Evolutionary conservation across 2,888 invertebrate species (phyloP).

Genomic region (Acanthacorydalis orientalis): DNA sequence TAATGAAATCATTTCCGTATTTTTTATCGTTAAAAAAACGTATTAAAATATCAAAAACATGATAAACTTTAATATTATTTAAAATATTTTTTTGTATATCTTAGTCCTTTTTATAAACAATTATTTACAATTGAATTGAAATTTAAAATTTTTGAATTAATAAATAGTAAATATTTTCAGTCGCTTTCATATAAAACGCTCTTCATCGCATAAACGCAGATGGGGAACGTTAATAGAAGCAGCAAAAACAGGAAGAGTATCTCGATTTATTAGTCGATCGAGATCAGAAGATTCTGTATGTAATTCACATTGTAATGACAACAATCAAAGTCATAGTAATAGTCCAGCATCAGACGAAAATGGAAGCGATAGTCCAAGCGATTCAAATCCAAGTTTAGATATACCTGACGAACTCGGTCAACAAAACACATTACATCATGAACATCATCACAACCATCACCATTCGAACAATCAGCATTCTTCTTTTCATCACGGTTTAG

Average conservation of each 20-base stretch:
- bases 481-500: constrained; percentile 12
- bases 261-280: constrained; percentile 61
- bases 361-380: constrained; percentile 51
- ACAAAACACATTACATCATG: constrained; percentile 15
- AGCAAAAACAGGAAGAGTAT: constrained; percentile 64
- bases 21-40: too few species aligned
- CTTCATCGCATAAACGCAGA: constrained; percentile 51
- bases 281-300: constrained; percentile 74
- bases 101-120: neutral
- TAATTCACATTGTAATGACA: constrained; percentile 31
- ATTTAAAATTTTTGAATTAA: neutral
- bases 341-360: constrained; percentile 50
- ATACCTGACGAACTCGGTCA: constrained; percentile 11
- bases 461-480: constrained; percentile 9
- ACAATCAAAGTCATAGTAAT: constrained; percentile 30
- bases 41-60: too few species aligned
- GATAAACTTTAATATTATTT: too few species aligned
- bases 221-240: constrained; percentile 80
- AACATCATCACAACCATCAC: constrained; percentile 15
- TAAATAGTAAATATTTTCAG: constrained; percentile 1
- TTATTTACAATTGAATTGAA: neutral
- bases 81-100: too few species aligned
- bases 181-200: constrained; percentile 30
- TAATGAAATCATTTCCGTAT: too few species aligned
- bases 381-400: constrained; percentile 50